These are phyloP conservation scores for Diadema setosum DNA, from an alignment of 35 echinoderm and acorn worm species.

Conservation along the genomic window DNA sequence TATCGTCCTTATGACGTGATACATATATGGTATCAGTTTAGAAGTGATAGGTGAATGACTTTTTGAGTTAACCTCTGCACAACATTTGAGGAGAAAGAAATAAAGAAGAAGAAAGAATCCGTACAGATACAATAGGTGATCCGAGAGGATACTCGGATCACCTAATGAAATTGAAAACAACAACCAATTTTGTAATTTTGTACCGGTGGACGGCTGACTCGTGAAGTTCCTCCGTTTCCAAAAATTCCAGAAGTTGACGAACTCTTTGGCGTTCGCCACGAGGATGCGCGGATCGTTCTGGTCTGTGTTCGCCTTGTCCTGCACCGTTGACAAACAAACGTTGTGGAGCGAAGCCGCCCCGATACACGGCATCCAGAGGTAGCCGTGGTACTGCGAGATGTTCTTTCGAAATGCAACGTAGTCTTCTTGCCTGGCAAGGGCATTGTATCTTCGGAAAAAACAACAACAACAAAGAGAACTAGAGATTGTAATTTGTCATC, in stretches of 20 bases:
- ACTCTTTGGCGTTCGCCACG: not conserved
- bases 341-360: not conserved
- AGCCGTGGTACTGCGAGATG: not conserved
- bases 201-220: not conserved
- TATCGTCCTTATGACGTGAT: too few species aligned
- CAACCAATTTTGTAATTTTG: too few species aligned
- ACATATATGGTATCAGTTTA: too few species aligned
- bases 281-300: not conserved
- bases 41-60: too few species aligned
- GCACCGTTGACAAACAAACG: not conserved
- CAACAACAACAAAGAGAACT: too few species aligned
- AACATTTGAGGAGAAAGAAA: too few species aligned
- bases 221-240: not conserved
- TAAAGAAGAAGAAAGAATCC: too few species aligned
- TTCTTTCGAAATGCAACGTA: not conserved
- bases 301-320: not conserved
- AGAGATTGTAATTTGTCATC: too few species aligned
- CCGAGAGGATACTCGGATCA: too few species aligned
- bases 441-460: conserved; percentile 1
- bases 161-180: too few species aligned
- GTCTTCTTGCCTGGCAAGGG: not conserved
- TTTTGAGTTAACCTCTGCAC: too few species aligned
- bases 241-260: not conserved
- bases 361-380: not conserved
- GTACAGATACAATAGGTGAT: too few species aligned